Evolutionary conservation across 1,140 invertebrate genomes (phyloP), one percentile per base, ranked within the genome.

Genomic region (Metopolophium dirhodum): DNA sequence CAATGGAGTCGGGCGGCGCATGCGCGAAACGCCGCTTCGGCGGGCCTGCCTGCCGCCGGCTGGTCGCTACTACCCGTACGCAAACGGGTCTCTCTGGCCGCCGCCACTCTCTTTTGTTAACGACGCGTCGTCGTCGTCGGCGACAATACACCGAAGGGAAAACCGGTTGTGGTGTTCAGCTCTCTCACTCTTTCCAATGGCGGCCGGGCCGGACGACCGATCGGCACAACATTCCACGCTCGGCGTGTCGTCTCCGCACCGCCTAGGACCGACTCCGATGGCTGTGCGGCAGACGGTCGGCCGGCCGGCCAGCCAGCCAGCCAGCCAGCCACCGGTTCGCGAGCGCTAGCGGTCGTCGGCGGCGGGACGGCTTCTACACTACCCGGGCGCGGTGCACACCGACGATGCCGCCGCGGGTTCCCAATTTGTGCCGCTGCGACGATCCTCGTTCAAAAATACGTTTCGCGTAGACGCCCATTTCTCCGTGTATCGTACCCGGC

Each of bases 161-260:
- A 89, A 89, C 88, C 88, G 88, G 88, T 89, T 89, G 30, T 89
- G n/a, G 87, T 37, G 87, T 9, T 7, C 51, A 22, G 11, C 88
- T 49, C 22, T 37, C 61, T 49, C 86, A 8, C n/a, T 54, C 87
- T n/a, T 89, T 23, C n/a, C 87, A 3, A 35, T 14, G 86, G 45
- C 85, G 85, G 47, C 86, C 11, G 37, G 37, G 47, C 3, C 85
- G 85, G 26, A 14, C 85, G 45, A 23, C 26, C 45, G 61, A 68
- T 18, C 41, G 41, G 26, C 90, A 82, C 90, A n/a, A 82, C 91
- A 92, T 92, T 92, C 91, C 91, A 85, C 68, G 91, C 91, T 26
- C 91, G 82, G 82, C 91, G 91, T 83, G 82, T 85, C 35, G 91
- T 85, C 91, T 85, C 51, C 57, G 82, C 45, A 47, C 47, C 77